Evolutionary conservation across 2,113 vertebrate genomes (phyloP), one percentile per base, ranked within the genome.

Genomic region (Halcyon senegalensis): DNA sequence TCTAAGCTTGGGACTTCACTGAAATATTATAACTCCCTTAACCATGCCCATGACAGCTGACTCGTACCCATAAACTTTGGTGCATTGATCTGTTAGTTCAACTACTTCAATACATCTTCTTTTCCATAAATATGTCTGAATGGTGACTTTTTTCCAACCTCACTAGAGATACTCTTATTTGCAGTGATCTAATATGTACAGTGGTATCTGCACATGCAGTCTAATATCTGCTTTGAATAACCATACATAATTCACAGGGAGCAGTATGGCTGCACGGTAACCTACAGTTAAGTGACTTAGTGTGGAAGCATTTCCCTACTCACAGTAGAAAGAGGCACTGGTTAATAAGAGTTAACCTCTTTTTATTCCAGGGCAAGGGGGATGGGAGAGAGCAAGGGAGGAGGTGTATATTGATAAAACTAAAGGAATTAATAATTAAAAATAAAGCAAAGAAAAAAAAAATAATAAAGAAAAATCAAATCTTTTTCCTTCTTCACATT

Each of bases 21-120:
- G 68, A 90, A 96, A 89, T 96, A 94, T 97, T 96, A 93, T 79
- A 94, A 96, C 88, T 97, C 95, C 80, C 63, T 95, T 91, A 96
- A 86, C 96, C 84, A 67, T 90, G 60, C 46, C 81, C 25, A 37
- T 82, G 93, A 90, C 97, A 97, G 97, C 94, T 98, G 96, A 97
- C 89, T 97, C 94, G 63, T 93, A 92, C 85, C 89, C 90, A 93
- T 97, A 97, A 97, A 96, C 94, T 97, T 96, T 96, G 91, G 94
- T 94, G 73, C 84, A 88, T 25, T 37, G 89, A 91, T 89, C 90
- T 95, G 93, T 93, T 94, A 81, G 83, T 96, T 97, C 90, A 94
- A 66, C 87, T 94, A 75, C 80, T 94, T 97, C 62, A 44, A 91
- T 97, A 90, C 70, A 89, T 96, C 95, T 96, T 94, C 93, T 98